phyloP scores from a whole-genome alignment of 1,140 invertebrate species.

The Macrostomum lignano region DNA sequence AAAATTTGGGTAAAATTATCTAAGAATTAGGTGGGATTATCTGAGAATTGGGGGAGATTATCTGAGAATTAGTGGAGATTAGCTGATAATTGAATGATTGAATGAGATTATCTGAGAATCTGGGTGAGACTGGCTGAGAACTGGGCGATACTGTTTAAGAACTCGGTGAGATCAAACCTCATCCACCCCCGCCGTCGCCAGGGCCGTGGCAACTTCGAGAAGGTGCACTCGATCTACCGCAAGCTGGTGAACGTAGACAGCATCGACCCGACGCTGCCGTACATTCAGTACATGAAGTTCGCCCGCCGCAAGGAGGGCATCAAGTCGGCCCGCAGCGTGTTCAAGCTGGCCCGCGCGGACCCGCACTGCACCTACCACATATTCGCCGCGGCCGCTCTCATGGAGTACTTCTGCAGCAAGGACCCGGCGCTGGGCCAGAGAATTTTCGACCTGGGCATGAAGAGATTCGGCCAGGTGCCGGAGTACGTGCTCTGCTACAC shows the following conservation, averaged over 20 bases:
- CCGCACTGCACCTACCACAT: slow-evolving; percentile 55
- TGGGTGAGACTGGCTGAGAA: too few relatives aligned
- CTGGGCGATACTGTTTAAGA: too few relatives aligned
- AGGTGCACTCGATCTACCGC: slow-evolving; percentile 83
- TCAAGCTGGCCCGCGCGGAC: slow-evolving; percentile 78
- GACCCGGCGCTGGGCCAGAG: slow-evolving; percentile 90
- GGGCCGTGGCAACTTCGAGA: slow-evolving; percentile 71
- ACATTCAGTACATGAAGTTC: slow-evolving; percentile 98
- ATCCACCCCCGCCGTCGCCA: too few relatives aligned
- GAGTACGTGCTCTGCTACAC: slow-evolving; percentile 83
- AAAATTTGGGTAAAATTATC: too few relatives aligned
- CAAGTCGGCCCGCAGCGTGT: slow-evolving; percentile 66
- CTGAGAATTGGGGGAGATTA: too few relatives aligned
- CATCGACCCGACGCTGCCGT: slow-evolving; percentile 78
- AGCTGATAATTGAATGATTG: too few relatives aligned
- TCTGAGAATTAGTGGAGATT: too few relatives aligned
- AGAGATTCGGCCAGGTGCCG: slow-evolving; percentile 70
- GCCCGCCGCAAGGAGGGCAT: slow-evolving; percentile 80
- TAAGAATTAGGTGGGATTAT: too few relatives aligned
- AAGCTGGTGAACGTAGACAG: slow-evolving; percentile 53
- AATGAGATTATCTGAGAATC: too few relatives aligned
- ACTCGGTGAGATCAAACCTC: too few relatives aligned
- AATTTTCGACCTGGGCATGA: slow-evolving; percentile 86
- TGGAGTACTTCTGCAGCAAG: slow-evolving; percentile 98
- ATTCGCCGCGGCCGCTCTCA: slow-evolving; percentile 73